phyloP scores from a whole-genome alignment of 1,140 invertebrate genomes.

The Brachionus asplanchnoidis region DNA sequence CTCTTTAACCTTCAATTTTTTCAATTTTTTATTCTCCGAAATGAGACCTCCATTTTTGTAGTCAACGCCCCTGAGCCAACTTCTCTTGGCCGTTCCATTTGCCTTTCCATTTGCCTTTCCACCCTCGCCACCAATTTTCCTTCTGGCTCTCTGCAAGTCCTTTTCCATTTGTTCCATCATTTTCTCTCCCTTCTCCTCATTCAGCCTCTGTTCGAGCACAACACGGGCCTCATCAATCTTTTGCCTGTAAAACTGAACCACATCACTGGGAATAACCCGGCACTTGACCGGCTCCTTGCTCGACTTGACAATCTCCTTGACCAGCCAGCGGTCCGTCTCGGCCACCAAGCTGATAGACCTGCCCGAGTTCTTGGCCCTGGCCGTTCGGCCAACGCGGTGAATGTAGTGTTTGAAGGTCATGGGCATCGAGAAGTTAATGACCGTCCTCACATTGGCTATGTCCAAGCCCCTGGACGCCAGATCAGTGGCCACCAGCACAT shows the following conservation, averaged over 20 bases:
- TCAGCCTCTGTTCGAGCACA: background rate
- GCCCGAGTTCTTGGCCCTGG: slow-evolving; percentile 72
- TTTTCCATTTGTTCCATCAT: slow-evolving; percentile 41
- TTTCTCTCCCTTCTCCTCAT: slow-evolving; percentile 23
- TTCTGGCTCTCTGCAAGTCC: background rate
- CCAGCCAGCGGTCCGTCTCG: background rate
- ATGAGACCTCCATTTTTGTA: slow-evolving; percentile 1
- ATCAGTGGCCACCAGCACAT: slow-evolving; percentile 89
- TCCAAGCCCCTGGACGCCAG: slow-evolving; percentile 92
- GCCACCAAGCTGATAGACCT: slow-evolving; percentile 29
- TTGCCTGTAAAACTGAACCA: slow-evolving; percentile 17
- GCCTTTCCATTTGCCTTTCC: background rate
- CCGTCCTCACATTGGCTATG: slow-evolving; percentile 87
- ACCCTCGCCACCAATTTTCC: background rate
- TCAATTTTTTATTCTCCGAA: slow-evolving; percentile 8
- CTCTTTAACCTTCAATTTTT: background rate
- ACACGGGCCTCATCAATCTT: background rate
- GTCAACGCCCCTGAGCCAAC: slow-evolving; percentile 1
- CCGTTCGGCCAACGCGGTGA: slow-evolving; percentile 86
- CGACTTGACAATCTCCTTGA: slow-evolving; percentile 40
- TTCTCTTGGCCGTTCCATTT: background rate
- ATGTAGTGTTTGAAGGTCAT: slow-evolving; percentile 89
- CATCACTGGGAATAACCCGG: slow-evolving; percentile 21
- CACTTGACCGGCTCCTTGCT: slow-evolving; percentile 27
- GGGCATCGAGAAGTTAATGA: slow-evolving; percentile 93